These are phyloP conservation scores for Chrosomus eos DNA, from an alignment of 2,797 vertebrate genomes.

Conservation along the genomic window DNA sequence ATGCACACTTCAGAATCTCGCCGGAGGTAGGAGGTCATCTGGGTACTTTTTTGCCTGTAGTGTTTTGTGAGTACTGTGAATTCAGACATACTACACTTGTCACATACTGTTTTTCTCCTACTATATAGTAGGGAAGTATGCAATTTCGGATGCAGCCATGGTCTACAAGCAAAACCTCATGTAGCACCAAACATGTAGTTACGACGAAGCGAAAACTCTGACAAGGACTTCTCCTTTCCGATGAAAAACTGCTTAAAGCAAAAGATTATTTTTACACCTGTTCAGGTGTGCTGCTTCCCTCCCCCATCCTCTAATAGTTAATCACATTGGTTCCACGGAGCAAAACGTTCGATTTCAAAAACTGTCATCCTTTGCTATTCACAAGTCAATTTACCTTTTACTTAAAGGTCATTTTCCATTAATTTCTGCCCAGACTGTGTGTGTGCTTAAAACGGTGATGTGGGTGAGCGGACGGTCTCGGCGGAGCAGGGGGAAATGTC, in stretches of 20 bases:
- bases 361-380: neutral
- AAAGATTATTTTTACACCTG: conserved; percentile 1
- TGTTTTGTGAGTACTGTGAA: neutral
- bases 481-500: conserved; percentile 92
- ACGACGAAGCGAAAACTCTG: neutral
- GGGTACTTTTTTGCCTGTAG: neutral
- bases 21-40: neutral
- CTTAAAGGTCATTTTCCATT: neutral
- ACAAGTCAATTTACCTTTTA: neutral
- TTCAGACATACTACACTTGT: neutral
- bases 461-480: conserved; percentile 92
- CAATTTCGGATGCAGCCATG: neutral
- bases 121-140: neutral
- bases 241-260: neutral
- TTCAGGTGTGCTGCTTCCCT: neutral
- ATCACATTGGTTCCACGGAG: neutral
- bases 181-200: conserved; percentile 28
- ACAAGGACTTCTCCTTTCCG: neutral
- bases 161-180: conserved; percentile 4
- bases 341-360: neutral
- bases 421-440: neutral
- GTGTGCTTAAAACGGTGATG: conserved; percentile 88
- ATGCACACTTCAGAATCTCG: neutral
- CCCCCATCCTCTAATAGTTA: neutral
- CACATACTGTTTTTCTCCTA: neutral